Evolutionary conservation across 2,888 invertebrate genomes (phyloP).

Genomic region (Branchipolynoe longqiensis): DNA sequence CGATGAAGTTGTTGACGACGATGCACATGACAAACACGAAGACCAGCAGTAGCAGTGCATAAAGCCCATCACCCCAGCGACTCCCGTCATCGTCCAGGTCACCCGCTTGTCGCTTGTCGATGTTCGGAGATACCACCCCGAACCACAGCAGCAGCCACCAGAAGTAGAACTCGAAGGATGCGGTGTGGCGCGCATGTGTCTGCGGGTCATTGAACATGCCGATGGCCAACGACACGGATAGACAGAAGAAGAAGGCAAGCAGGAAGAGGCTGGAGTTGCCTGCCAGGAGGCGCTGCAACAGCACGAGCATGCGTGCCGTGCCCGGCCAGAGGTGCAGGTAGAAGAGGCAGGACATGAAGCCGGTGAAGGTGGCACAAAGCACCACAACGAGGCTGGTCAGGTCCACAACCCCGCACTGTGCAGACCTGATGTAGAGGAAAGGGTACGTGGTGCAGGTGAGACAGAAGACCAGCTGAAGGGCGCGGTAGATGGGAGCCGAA

Average conservation of each 20-base stretch:
- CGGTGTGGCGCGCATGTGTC: no score
- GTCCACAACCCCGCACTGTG: neutral
- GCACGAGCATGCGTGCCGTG: neutral
- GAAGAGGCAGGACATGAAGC: neutral
- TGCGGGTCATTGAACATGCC: no score
- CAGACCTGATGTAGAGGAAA: neutral
- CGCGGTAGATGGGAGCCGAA: neutral
- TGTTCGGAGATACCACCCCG: neutral
- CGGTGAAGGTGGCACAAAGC: neutral
- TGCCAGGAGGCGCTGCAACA: neutral
- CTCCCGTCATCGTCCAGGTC: neutral
- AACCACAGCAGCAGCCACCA: neutral
- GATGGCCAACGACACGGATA: neutral
- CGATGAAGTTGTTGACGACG: neutral
- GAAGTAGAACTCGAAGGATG: neutral
- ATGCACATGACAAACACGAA: neutral
- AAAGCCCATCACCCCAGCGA: no score
- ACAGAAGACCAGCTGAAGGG: neutral
- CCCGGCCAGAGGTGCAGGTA: neutral
- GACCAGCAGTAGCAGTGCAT: no score
- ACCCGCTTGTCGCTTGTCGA: neutral
- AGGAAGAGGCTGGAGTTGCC: neutral
- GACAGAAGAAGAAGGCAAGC: neutral
- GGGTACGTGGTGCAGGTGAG: neutral
- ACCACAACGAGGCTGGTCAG: neutral